phyloP scores from a whole-genome alignment of 2,797 vertebrate species.

The Hypotaenidia okinawae region DNA sequence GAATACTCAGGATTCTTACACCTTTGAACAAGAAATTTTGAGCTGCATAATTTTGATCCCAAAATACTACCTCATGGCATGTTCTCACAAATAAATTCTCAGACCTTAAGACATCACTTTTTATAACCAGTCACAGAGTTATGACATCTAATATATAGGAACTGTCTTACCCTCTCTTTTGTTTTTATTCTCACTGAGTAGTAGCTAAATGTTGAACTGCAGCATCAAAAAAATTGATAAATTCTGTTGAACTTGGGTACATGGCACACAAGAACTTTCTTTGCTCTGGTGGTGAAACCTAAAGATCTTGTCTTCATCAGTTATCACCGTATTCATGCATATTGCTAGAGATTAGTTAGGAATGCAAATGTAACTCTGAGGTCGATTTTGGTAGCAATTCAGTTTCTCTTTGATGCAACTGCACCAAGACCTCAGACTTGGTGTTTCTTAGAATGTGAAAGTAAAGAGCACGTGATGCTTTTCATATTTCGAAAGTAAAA shows the following conservation, averaged over 20 bases:
- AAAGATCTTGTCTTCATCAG: background rate
- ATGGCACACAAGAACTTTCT: background rate
- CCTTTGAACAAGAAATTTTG: conserved; percentile 7
- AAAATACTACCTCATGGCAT: background rate
- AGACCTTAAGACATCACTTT: background rate
- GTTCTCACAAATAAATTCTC: background rate
- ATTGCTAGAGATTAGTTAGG: background rate
- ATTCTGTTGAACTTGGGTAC: background rate
- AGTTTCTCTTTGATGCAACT: background rate
- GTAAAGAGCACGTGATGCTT: background rate
- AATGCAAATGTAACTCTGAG: background rate
- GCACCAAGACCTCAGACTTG: background rate
- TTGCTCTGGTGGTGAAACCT: background rate
- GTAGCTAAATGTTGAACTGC: background rate
- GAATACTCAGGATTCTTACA: conserved; percentile 7
- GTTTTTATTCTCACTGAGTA: background rate
- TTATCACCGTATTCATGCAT: background rate
- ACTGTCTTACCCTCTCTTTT: background rate
- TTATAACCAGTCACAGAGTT: background rate
- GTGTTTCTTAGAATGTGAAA: background rate
- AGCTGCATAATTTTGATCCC: conserved; percentile 39
- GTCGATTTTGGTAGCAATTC: background rate
- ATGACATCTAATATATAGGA: background rate
- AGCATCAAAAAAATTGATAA: background rate
- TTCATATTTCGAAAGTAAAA: background rate